Conservation (phyloP, 2,888 invertebrate species). For the Acrobasis suavella region DNA sequence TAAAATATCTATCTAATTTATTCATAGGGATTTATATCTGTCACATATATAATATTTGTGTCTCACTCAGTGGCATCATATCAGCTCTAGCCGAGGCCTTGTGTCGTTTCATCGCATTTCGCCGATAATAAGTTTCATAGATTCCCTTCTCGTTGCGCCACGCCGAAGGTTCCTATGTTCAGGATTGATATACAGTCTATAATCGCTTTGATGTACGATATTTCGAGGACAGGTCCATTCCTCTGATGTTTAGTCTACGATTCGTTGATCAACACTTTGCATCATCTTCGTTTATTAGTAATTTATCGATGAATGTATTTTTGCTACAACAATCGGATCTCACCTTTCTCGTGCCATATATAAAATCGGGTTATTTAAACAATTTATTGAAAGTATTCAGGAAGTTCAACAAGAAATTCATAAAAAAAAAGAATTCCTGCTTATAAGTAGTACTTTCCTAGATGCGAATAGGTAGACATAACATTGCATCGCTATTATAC, state of each 20-base stretch:
- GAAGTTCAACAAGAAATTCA: background rate
- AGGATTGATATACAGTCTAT: slow-evolving; percentile 11
- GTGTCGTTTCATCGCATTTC: slow-evolving; percentile 13
- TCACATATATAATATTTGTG: no score
- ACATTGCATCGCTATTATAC: no score
- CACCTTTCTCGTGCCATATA: background rate
- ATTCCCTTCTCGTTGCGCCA: slow-evolving; percentile 5
- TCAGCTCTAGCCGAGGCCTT: slow-evolving; percentile 25
- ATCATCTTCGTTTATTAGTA: slow-evolving; percentile 3
- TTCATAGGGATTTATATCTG: no score
- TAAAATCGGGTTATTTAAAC: background rate
- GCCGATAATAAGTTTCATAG: background rate
- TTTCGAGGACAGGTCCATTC: slow-evolving; percentile 17
- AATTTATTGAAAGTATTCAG: background rate
- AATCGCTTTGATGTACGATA: slow-evolving; percentile 20
- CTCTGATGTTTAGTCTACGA: slow-evolving; percentile 16
- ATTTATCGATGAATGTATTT: slow-evolving; percentile 3
- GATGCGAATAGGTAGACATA: no score
- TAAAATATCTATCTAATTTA: no score
- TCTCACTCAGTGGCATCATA: background rate
- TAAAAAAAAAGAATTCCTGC: background rate
- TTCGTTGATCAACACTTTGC: slow-evolving; percentile 2
- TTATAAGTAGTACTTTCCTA: no score
- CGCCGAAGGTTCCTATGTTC: slow-evolving; percentile 4
- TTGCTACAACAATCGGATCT: slow-evolving; percentile 1